These are phyloP conservation scores for Morelia viridis DNA, from an alignment of 2,797 vertebrate species.

Conservation along the genomic window DNA sequence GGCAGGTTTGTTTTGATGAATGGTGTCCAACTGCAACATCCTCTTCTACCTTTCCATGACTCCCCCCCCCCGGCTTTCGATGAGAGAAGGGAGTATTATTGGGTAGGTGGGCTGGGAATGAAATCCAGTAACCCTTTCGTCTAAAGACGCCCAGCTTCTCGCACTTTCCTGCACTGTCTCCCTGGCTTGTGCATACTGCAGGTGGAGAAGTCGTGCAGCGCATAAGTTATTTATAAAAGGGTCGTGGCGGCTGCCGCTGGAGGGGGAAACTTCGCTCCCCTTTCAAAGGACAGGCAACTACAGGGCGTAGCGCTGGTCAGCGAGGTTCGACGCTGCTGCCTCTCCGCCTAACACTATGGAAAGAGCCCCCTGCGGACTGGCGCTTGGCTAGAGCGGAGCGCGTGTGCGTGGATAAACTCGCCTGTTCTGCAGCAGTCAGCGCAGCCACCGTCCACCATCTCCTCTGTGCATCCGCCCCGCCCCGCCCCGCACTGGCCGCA, in stretches of 20 bases:
- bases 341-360: constrained; percentile 63
- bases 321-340: constrained; percentile 12
- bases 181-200: constrained; percentile 12
- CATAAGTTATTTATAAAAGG: constrained; percentile 32
- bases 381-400: background rate
- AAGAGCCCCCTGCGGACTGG: constrained; percentile 10
- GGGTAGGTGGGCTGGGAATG: background rate
- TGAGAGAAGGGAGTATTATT: background rate
- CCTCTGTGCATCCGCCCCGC: background rate
- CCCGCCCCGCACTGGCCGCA: background rate
- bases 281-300: background rate
- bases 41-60: background rate
- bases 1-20: background rate
- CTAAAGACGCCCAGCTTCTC: background rate
- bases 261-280: background rate
- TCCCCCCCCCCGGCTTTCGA: background rate
- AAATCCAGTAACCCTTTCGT: background rate
- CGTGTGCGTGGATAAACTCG: background rate
- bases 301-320: background rate
- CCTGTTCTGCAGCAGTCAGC: constrained; percentile 42
- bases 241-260: background rate
- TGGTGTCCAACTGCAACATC: background rate
- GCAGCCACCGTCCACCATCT: constrained; percentile 3
- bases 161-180: no score
- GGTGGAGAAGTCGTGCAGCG: constrained; percentile 20